These are phyloP conservation scores for Pan troglodytes DNA, from an alignment of 2,113 vertebrate genomes.

Conservation along the genomic window NHGRI_mPanTro3-v2.1_pri NC_086015.1:188959501-188960000, in stretches of 20 bases:
- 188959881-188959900: too few relatives aligned
- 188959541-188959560: not conserved
- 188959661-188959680: too few relatives aligned
- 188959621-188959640: too few relatives aligned
- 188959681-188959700: too few relatives aligned
- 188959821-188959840: not conserved
- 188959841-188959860: not conserved
- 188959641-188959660: too few relatives aligned
- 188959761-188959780: not conserved
- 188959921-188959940: too few relatives aligned
- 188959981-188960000: not conserved
- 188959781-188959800: not conserved
- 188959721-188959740: too few relatives aligned
- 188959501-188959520: not conserved
- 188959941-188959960: not conserved
- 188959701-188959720: too few relatives aligned
- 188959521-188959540: not conserved
- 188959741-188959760: not conserved
- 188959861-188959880: not conserved
- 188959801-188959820: not conserved
- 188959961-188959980: not conserved
- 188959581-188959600: not conserved
- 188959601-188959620: too few relatives aligned
- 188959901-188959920: too few relatives aligned
- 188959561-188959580: not conserved